Base-by-base conservation (phyloP, 2,113 vertebrate species). In the Gadus macrocephalus region DNA sequence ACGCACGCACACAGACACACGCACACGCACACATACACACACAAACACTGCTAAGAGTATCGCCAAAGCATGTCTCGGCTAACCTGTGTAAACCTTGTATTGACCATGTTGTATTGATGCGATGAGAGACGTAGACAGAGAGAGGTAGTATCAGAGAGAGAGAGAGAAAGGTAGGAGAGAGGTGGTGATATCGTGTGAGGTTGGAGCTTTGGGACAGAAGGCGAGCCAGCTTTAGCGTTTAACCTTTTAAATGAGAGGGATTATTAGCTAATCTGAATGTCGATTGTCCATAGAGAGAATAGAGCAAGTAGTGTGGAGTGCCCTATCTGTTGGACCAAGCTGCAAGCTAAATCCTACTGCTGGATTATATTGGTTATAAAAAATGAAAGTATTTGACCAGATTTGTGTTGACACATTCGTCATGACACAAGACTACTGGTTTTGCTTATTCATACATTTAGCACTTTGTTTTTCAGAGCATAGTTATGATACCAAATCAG, bases 81-180 rank as follows among this genome's bases (percentile, higher is more conserved):
- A 67, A 55, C 65, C 65, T 53, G 11, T 56, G 7, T 67, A 15
- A 67, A 53, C 49, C 65, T 55, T 67, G 65, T 17, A 67, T 55
- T 67, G 65, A 55, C 15, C 65, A 15, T 15, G n/a, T 42, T 16
- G 4, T 55, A 55, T 66, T 16, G 42, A 66, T 19, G 42, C 14
- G 42, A 49, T 49, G 42, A 49, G 42, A 12, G 42, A 49, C 42
- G 42, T 49, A 14, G 12, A 14, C 20, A 31, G 55, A 68, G 25
- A 59, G 53, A 58, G 66, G 17, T 19, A 58, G 55, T 19, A 49
- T 28, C 14, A 67, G 53, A 28, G 4, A 56, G 15, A 15, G 53
- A 53, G 20, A 16, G 42, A 53, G 38, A 49, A 17, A 19, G 35
- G 53, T 35, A 66, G 63, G 28, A 64, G 16, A 64, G 27, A 64